These are phyloP conservation scores for Turdus rufiventris DNA, from an alignment of 2,113 vertebrate species.

Conservation along the genomic window DNA sequence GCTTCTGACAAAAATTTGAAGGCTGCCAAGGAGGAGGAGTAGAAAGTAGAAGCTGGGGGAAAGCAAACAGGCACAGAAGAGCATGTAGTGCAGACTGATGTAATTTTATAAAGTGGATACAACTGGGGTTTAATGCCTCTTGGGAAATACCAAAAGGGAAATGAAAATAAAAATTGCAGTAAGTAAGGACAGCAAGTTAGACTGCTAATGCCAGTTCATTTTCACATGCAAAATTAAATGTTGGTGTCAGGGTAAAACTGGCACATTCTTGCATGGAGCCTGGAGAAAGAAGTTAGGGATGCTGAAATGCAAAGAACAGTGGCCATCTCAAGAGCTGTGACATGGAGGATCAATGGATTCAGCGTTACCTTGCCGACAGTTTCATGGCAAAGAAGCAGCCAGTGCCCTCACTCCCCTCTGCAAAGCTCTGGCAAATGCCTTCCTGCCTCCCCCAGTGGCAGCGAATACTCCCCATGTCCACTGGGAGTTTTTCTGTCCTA, in stretches of 20 bases:
- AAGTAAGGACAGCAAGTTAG: background rate
- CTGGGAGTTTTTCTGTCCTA: background rate
- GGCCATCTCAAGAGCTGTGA: background rate
- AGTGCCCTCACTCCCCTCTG: fast-evolving
- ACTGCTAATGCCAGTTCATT: background rate
- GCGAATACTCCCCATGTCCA: fast-evolving
- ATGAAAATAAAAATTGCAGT: background rate
- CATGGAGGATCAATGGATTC: background rate
- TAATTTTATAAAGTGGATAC: background rate
- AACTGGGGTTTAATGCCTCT: background rate
- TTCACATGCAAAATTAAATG: background rate
- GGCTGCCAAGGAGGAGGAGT: background rate
- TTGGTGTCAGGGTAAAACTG: background rate
- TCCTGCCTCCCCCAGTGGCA: fast-evolving
- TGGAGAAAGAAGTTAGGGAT: background rate
- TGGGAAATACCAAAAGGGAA: background rate
- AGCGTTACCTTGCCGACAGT: background rate
- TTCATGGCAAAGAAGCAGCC: background rate
- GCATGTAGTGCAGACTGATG: background rate
- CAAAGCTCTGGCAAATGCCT: fast-evolving
- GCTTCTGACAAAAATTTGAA: background rate
- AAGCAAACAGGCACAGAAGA: background rate
- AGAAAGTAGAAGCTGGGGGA: background rate
- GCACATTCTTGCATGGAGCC: background rate
- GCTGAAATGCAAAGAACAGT: background rate